Conservation (phyloP, 2,888 invertebrate genomes). For the Coelinius sp. region DNA sequence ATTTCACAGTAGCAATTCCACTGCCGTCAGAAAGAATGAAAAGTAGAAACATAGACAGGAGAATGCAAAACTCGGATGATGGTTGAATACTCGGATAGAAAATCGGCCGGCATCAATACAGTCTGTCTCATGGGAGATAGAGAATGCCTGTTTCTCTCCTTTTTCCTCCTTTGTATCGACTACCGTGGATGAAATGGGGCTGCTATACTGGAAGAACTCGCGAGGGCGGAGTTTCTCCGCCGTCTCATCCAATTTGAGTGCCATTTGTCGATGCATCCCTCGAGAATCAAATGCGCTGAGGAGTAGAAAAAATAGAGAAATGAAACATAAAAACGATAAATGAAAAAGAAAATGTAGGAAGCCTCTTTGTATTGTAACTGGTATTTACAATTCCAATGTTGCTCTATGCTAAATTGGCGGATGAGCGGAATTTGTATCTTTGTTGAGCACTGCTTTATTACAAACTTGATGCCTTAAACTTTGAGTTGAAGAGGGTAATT, state of each 20-base stretch:
- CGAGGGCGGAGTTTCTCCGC: constrained; percentile 20
- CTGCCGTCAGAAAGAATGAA: constrained; percentile 8
- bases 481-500: neutral
- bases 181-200: constrained; percentile 33
- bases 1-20: constrained; percentile 23
- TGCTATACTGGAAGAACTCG: constrained; percentile 24
- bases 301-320: constrained; percentile 1
- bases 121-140: constrained; percentile 1
- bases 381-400: neutral
- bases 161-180: neutral
- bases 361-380: constrained; percentile 5
- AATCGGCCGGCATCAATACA: constrained; percentile 30
- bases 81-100: constrained; percentile 38
- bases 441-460: neutral
- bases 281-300: constrained; percentile 13
- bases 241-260: constrained; percentile 37
- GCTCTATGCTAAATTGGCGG: neutral
- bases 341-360: constrained; percentile 1
- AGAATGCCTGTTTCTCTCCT: constrained; percentile 13
- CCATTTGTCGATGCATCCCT: constrained; percentile 38
- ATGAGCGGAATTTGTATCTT: neutral
- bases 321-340: neutral
- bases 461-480: neutral
- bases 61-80: constrained; percentile 25
- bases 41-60: constrained; percentile 14